These are phyloP conservation scores for Sinocyclocheilus anophthalmus DNA, from an alignment of 2,113 vertebrate species.

Conservation along the genomic window DNA sequence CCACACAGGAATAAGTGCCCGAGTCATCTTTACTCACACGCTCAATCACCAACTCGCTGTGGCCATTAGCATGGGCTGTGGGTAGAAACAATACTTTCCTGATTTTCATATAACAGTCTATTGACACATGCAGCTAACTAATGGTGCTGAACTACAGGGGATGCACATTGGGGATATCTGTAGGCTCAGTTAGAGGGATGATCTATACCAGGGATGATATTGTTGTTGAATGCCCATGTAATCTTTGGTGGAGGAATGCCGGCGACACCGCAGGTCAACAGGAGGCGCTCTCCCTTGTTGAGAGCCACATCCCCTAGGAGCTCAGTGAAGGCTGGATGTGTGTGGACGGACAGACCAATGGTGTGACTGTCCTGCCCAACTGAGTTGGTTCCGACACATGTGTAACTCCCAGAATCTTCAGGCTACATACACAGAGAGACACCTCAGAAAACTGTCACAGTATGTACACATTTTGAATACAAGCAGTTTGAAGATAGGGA, in stretches of 20 bases:
- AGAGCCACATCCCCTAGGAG: slow-evolving; percentile 85
- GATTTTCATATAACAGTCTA: not conserved
- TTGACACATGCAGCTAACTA: not conserved
- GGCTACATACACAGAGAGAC: slow-evolving; percentile 69
- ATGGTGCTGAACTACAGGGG: not conserved
- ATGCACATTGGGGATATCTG: not conserved
- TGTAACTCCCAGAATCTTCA: slow-evolving; percentile 87
- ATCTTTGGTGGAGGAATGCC: slow-evolving; percentile 87
- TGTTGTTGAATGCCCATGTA: slow-evolving; percentile 93
- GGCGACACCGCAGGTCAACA: slow-evolving; percentile 81
- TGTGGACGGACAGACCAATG: slow-evolving; percentile 77
- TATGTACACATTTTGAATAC: not conserved
- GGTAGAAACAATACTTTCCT: slow-evolving; percentile 15
- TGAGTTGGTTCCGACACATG: slow-evolving; percentile 83
- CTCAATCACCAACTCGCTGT: slow-evolving; percentile 89
- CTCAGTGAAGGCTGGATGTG: slow-evolving; percentile 86
- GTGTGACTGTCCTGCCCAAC: slow-evolving; percentile 84
- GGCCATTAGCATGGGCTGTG: slow-evolving; percentile 80
- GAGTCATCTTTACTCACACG: slow-evolving; percentile 88
- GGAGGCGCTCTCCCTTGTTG: slow-evolving; percentile 89
- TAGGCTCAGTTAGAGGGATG: not conserved
- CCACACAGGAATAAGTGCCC: slow-evolving; percentile 90
- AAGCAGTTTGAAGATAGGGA: not conserved
- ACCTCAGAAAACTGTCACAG: not conserved
- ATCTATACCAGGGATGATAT: slow-evolving; percentile 86